Evolutionary conservation across 1,140 invertebrate genomes (phyloP).

Genomic region (Zaprionus lachaisei): DNA sequence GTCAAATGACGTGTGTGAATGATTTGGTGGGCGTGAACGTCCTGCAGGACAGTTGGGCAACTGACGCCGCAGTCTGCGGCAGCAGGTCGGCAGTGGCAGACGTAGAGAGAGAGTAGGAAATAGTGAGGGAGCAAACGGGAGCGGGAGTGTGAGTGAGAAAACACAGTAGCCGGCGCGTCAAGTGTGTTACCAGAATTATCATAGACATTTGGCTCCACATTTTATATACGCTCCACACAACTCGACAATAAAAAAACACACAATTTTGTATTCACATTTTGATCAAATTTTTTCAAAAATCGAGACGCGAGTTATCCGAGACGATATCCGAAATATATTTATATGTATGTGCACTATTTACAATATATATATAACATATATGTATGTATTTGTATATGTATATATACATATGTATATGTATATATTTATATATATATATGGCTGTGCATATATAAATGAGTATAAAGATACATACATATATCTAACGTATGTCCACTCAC

Average conservation of each 20-base stretch:
- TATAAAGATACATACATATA: constrained; percentile 15
- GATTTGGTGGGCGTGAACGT: background rate
- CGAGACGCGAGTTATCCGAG: constrained; percentile 38
- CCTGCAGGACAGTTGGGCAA: background rate
- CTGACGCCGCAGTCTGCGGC: background rate
- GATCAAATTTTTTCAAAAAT: constrained; percentile 40
- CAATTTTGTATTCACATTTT: constrained; percentile 48
- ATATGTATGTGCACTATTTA: constrained; percentile 7
- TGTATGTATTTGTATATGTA: constrained; percentile 15
- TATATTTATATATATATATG: constrained; percentile 9
- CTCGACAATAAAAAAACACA: constrained; percentile 51
- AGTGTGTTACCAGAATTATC: constrained; percentile 26
- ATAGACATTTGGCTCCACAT: constrained; percentile 48
- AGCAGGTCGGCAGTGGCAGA: background rate
- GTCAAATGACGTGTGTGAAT: background rate
- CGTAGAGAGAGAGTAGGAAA: background rate
- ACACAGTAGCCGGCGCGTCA: constrained; percentile 27
- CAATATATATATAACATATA: constrained; percentile 18
- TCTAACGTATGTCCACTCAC: background rate
- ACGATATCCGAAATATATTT: constrained; percentile 32
- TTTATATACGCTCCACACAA: constrained; percentile 66
- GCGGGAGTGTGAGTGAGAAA: background rate
- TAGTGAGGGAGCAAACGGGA: background rate
- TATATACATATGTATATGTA: constrained; percentile 16
- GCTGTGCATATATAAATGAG: constrained; percentile 19